Evolutionary conservation across 2,113 vertebrate species (phyloP), one percentile per base, ranked within the genome.

Genomic region (Sinocyclocheilus anophthalmus): DNA sequence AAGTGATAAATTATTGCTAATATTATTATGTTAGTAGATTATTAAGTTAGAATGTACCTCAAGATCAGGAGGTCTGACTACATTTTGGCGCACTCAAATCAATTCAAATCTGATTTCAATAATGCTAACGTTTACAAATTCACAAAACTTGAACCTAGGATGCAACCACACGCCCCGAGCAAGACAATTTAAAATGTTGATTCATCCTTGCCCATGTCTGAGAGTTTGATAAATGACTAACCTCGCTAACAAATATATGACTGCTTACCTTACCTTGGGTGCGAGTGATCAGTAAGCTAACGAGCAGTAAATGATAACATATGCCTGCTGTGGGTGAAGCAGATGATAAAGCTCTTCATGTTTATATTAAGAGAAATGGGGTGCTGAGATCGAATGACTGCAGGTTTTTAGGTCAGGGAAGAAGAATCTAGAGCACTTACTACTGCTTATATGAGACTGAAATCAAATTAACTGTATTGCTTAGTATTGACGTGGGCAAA

Each of bases 401-500:
- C 0, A 39, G 33, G 13, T 72, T 85, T 85, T 88, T 57, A 78
- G 77, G 82, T 86, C 75, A 65, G 39, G 48, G 11, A 12, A 67
- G 39, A 70, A 77, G 84, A 78, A 88, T 79, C 80, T 80, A 45
- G 85, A 73, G 72, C 76, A 45, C 65, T 45, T 67, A 81, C 37
- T 39, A 67, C 37, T 65, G 9, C 76, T 70, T 30, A 81, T 50
- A 55, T 42, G 53, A 55, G 7, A 69, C 59, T n/a, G 18, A 70
- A 78, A 72, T 37, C 9, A 61, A 24, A 61, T 79, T 14, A 61
- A 57, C 55, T 61, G 72, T 5, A 20, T 48, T 81, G 39, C 61
- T 48, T 13, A 45, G 78, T 45, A 63, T n/a, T 39, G 57, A 81
- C 2, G 11, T 75, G 37, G 37, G 22, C 33, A 45, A 24, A 30